Evolutionary conservation across 1,140 invertebrate species (phyloP).

Genomic region (Caenorhabditis remanei): DNA sequence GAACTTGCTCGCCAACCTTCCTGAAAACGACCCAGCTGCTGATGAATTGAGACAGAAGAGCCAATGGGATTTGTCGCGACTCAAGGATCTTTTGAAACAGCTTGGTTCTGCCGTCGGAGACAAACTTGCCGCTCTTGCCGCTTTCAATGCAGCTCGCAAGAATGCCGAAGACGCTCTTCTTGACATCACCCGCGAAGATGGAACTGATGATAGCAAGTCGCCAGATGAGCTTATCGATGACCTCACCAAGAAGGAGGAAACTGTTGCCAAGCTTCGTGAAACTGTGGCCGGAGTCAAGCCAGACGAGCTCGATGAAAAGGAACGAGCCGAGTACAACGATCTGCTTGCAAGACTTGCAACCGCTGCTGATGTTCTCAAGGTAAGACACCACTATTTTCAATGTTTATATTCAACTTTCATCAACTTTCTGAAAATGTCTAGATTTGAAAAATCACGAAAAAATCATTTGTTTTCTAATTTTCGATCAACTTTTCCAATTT

Average conservation of each 20-base stretch:
- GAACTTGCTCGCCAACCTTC: conserved; percentile 64
- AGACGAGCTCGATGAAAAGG: conserved; percentile 35
- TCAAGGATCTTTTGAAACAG: conserved; percentile 67
- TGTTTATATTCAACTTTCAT: not conserved
- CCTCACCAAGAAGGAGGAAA: conserved; percentile 1
- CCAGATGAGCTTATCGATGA: not conserved
- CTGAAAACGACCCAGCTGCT: conserved; percentile 58
- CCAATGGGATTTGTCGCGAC: conserved; percentile 59
- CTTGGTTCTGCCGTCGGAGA: conserved; percentile 70
- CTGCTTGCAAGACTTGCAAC: conserved; percentile 27
- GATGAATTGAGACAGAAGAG: conserved; percentile 69
- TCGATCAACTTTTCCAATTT: not conserved
- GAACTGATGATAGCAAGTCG: not conserved
- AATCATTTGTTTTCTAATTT: too few species aligned
- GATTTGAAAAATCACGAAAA: not conserved
- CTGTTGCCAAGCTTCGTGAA: not conserved
- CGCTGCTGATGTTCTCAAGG: conserved; percentile 19
- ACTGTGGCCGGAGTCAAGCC: conserved; percentile 30
- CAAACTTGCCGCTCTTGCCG: conserved; percentile 70
- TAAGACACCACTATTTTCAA: not conserved
- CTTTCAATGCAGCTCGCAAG: conserved; percentile 61
- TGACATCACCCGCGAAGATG: conserved; percentile 39
- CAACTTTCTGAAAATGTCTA: too few species aligned
- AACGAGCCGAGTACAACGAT: conserved; percentile 28
- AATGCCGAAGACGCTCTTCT: conserved; percentile 64